Evolutionary conservation across 2,797 vertebrate genomes (phyloP).

Genomic region (Chromis chromis): DNA sequence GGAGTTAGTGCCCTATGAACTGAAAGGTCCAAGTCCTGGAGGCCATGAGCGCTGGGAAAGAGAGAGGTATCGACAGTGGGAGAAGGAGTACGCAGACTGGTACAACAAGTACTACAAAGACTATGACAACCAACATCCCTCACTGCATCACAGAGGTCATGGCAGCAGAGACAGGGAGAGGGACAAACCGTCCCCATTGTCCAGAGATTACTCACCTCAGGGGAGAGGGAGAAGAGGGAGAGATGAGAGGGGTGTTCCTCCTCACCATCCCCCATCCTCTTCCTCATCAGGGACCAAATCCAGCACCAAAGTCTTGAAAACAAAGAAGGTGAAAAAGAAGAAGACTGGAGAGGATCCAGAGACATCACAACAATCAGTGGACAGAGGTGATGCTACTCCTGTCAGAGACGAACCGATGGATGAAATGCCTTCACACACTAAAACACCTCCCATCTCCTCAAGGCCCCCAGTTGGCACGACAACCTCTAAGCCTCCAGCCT

Average conservation of each 20-base stretch:
- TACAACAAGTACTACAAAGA: conserved; percentile 96
- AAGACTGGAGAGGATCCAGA: conserved; percentile 91
- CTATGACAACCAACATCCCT: conserved; percentile 77
- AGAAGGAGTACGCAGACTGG: conserved; percentile 95
- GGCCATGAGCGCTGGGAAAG: conserved; percentile 92
- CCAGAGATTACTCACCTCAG: conserved; percentile 91
- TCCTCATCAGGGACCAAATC: conserved; percentile 72
- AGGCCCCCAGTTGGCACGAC: conserved; percentile 37
- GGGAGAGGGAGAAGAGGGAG: conserved; percentile 87
- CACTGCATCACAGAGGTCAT: conserved; percentile 70
- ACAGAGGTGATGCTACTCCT: conserved; percentile 95
- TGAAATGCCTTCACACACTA: conserved; percentile 68
- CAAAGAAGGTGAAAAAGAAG: conserved; percentile 94
- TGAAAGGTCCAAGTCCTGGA: conserved; percentile 83
- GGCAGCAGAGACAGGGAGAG: conserved; percentile 77
- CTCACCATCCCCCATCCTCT: conserved; percentile 68
- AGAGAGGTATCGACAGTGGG: conserved; percentile 94
- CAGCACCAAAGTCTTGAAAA: conserved; percentile 86
- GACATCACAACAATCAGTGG: conserved; percentile 83
- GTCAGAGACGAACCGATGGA: conserved; percentile 99
- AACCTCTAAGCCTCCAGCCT: conserved; percentile 57
- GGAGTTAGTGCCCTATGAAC: conserved; percentile 84
- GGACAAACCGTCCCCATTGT: conserved; percentile 85
- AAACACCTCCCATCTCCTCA: conserved; percentile 68
- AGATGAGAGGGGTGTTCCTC: conserved; percentile 78